phyloP scores from a whole-genome alignment of 1,140 invertebrate genomes.

The Potamilus streckersoni region DNA sequence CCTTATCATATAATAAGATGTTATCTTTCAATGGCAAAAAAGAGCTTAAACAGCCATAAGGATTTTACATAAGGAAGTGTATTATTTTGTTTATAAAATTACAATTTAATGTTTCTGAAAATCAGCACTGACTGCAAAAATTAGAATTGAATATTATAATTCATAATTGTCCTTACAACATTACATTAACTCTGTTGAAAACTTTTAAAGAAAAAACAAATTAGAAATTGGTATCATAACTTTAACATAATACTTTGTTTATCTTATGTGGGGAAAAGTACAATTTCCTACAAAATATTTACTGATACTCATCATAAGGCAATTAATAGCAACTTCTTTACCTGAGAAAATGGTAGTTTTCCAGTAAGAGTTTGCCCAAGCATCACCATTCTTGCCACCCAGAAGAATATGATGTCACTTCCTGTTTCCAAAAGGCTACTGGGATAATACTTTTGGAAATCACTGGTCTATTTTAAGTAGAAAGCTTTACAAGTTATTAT shows the following conservation, averaged over 20 bases:
- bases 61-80: too few relatives aligned
- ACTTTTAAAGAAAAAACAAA: neutral
- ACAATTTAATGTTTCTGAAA: too few relatives aligned
- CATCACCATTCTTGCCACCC: conserved; percentile 69
- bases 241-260: neutral
- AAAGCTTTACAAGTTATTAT: neutral
- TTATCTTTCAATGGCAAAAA: too few relatives aligned
- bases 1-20: too few relatives aligned
- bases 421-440: conserved; percentile 65
- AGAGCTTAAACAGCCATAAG: too few relatives aligned
- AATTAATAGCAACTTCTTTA: conserved; percentile 29
- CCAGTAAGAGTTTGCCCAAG: conserved; percentile 83
- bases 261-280: too few relatives aligned
- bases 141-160: too few relatives aligned
- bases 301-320: neutral
- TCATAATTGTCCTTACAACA: neutral
- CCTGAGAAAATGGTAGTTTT: conserved; percentile 85
- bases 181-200: neutral
- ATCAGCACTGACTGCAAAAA: too few relatives aligned
- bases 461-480: conserved; percentile 38
- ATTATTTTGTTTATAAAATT: too few relatives aligned
- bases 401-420: conserved; percentile 69
- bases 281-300: too few relatives aligned
- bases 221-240: neutral
- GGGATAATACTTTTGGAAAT: conserved; percentile 54